phyloP scores from a whole-genome alignment of 2,113 vertebrate genomes.

The Erinaceus europaeus region DNA sequence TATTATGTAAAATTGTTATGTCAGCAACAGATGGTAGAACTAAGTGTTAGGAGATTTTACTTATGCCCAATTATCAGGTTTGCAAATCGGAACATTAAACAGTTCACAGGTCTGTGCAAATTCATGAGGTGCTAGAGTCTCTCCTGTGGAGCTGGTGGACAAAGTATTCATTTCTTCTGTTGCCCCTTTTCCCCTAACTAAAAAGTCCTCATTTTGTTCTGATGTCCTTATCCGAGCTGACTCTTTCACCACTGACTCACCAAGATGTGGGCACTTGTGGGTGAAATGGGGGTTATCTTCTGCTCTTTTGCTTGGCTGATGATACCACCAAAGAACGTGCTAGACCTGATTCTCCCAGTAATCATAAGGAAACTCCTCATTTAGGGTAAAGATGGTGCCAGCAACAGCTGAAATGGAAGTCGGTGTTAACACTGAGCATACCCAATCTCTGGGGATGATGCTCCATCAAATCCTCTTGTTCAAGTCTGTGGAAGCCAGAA shows the following conservation, averaged over 20 bases:
- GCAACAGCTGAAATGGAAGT: neutral
- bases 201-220: neutral
- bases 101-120: conserved; percentile 68
- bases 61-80: conserved; percentile 77
- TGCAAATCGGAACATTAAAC: conserved; percentile 72
- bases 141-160: neutral
- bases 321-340: neutral
- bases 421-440: too few relatives aligned
- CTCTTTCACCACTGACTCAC: neutral
- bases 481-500: neutral
- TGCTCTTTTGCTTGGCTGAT: neutral
- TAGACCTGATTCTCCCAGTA: neutral
- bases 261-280: too few relatives aligned
- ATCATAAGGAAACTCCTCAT: neutral
- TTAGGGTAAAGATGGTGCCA: neutral
- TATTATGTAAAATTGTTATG: conserved; percentile 77
- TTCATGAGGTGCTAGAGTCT: neutral
- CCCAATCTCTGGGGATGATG: neutral
- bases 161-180: neutral
- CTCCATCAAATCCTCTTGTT: neutral
- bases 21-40: conserved; percentile 80
- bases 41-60: conserved; percentile 76
- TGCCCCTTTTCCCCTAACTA: conserved; percentile 4
- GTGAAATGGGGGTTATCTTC: neutral
- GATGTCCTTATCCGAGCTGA: neutral